Base-by-base conservation (phyloP, 2,113 vertebrate species). In the Hyperopisus bebe region DNA sequence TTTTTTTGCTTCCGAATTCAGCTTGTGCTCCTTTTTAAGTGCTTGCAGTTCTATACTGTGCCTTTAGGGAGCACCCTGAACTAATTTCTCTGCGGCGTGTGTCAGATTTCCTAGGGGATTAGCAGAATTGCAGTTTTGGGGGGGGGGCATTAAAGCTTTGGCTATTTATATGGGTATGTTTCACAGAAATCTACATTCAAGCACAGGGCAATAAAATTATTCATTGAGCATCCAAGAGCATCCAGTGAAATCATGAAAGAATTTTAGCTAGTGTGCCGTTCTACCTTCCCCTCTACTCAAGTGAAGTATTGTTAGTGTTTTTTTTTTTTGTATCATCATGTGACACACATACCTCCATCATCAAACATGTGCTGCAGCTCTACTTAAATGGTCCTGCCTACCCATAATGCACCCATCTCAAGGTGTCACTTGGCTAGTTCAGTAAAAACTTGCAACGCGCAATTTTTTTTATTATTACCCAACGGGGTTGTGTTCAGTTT, bases 341-440 rank as follows among this genome's bases (percentile, higher is more conserved):
- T 66, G 58, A 83, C 85, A 90, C 77, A 74, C 46, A 85, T 47
- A 31, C 80, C 47, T 9, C 48, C 27, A 24, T 88, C 51, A 88
- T 88, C 70, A 90, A 8, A 91, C 88, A 31, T 83, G 90, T 62
- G 27, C 89, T 90, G 44, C 27, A 31, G 15, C 84, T 24, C 47
- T 10, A 47, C 48, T 27, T 31, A 19, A 42, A 55, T 74, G 7
- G 48, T 5, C 88, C 4, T 21, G 4, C 50, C 53, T 48, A 51
- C 70, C 50, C 53, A 17, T 46, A 83, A 55, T 55, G 58, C 89
- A n/a, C 70, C 19, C 35, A 80, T 70, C 50, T 39, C 74, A 89
- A 89, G 51, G 50, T 55, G 50, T n/a, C 51, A 44, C 51, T 42
- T 27, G 51, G 62, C 62, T 70, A 70, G n/a, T 70, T 31, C 10